A percentile compares a stretch with the other conserved stretches of the same genome.
phyloP scores from a whole-genome alignment of 2,888 invertebrate species.

The Helicoverpa assulta region DNA sequence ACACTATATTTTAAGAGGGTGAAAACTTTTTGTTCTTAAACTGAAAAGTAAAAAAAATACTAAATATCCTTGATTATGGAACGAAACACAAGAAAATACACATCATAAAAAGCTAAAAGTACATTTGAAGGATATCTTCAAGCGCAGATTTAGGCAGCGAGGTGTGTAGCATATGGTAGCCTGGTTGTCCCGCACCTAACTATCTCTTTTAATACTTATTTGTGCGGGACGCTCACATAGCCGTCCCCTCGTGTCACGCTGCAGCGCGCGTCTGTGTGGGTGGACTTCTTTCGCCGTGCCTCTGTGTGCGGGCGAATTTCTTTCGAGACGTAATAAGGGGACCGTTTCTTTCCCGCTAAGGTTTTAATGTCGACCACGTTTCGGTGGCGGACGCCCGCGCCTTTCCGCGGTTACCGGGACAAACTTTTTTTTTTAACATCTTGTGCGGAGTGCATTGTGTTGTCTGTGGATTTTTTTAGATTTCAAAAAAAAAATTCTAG shows the following conservation, averaged over 20 bases:
- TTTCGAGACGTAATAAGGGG: constrained; percentile 91
- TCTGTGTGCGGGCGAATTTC: constrained; percentile 89
- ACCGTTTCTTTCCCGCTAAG: constrained; percentile 90
- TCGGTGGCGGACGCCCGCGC: constrained; percentile 89
- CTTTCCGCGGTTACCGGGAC: constrained; percentile 82
- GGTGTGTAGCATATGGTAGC: constrained; percentile 75
- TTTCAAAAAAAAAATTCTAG: constrained; percentile 33
- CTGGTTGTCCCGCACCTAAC: constrained; percentile 85
- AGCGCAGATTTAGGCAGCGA: constrained; percentile 64
- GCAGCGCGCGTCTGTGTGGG: constrained; percentile 81
- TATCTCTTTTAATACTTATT: constrained; percentile 90
- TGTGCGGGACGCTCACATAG: constrained; percentile 83
- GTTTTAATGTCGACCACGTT: constrained; percentile 90
- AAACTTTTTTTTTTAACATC: constrained; percentile 80
- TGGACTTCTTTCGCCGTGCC: constrained; percentile 86
- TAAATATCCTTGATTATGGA: constrained; percentile 10
- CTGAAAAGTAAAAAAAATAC: constrained; percentile 12
- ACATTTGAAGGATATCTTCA: constrained; percentile 55
- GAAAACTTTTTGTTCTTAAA: neutral
- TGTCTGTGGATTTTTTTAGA: constrained; percentile 65
- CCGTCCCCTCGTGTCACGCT: constrained; percentile 80
- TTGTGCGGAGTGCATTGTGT: constrained; percentile 76
- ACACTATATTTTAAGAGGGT: neutral
- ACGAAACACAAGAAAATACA: constrained; percentile 40
- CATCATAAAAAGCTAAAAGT: constrained; percentile 19